These are phyloP conservation scores for Clitarchus hookeri DNA, from an alignment of 2,888 invertebrate species.

Conservation along the genomic window DNA sequence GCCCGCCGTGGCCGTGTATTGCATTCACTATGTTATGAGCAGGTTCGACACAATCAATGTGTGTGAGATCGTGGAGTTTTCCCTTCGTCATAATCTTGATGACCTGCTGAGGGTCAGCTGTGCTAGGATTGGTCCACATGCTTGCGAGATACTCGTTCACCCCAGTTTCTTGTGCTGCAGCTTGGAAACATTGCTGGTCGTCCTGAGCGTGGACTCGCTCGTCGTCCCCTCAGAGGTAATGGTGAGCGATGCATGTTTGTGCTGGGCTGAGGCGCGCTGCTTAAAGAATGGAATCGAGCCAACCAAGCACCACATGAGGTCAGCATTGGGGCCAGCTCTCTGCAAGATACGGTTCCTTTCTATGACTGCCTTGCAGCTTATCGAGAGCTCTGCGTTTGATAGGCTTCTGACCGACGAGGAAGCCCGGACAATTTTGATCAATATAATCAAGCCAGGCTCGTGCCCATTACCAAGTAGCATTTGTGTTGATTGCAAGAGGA, in stretches of 20 bases:
- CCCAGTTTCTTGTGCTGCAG: background rate
- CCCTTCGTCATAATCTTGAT: background rate
- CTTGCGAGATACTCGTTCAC: background rate
- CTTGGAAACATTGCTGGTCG: background rate
- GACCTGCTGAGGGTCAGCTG: background rate
- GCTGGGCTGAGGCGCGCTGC: background rate
- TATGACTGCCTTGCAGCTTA: background rate
- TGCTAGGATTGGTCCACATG: background rate
- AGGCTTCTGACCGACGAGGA: background rate
- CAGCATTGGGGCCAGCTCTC: background rate
- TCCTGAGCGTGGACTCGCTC: background rate
- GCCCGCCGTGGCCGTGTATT: background rate
- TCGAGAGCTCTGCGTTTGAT: background rate
- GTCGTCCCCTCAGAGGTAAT: background rate
- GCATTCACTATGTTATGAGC: background rate
- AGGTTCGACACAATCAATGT: background rate
- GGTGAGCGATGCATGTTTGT: background rate
- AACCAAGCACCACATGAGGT: background rate
- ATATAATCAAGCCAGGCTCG: background rate
- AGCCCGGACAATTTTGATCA: background rate
- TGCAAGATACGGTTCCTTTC: background rate
- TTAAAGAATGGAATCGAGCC: background rate
- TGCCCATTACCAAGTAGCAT: too few species aligned
- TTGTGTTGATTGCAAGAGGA: too few species aligned
- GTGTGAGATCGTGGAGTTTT: background rate